Base-by-base conservation (phyloP, 2,797 vertebrate species). In the Malurus splendens region DNA sequence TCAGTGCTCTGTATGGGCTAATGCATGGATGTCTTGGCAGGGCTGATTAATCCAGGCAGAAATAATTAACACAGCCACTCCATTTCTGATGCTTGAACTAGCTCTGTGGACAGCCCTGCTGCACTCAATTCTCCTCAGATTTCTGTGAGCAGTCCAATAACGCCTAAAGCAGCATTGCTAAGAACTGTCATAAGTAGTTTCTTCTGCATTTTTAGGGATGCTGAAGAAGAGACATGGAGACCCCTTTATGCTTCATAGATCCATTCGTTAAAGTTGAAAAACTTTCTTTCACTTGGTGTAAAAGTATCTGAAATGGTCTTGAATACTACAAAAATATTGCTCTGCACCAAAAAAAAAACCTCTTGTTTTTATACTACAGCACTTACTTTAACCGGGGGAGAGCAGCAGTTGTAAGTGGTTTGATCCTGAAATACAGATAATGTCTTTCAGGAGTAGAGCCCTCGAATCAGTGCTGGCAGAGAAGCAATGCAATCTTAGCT, bases 181-280 rank as follows among this genome's bases (percentile, higher is more conserved):
- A 60, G 47, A 77, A 32, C 72, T 82, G 81, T 85, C 86, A 45
- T 20, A 88, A 72, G 24, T 56, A 12, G 28, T 87, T 94, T 90
- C 25, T 88, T 90, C 65, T 57, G 22, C 36, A 39, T 36, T 84
- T 90, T 91, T 64, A 82, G n/a, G 51, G 51, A 55, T 45, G n/a
- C 30, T 74, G 33, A 47, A 90, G 42, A 73, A 71, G 5, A 54
- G 5, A 9, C 6, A 66, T 32, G 30, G 14, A 62, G n/a, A 7
- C 5, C 20, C 2, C 32, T 56, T 73, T 56, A 28, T 14, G 10
- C 17, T 73, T 15, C 33, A 13, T n/a, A 64, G 18, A 17, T 84
- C 47, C 81, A 3, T 74, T 62, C 77, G 36, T 27, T 27, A 86
- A 78, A 38, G 47, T 5, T 75, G 66, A 55, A 81, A 86, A 91